Evolutionary conservation across 2,888 invertebrate genomes (phyloP), one percentile per base, ranked within the genome.

Genomic region (Microctonus brassicae): DNA sequence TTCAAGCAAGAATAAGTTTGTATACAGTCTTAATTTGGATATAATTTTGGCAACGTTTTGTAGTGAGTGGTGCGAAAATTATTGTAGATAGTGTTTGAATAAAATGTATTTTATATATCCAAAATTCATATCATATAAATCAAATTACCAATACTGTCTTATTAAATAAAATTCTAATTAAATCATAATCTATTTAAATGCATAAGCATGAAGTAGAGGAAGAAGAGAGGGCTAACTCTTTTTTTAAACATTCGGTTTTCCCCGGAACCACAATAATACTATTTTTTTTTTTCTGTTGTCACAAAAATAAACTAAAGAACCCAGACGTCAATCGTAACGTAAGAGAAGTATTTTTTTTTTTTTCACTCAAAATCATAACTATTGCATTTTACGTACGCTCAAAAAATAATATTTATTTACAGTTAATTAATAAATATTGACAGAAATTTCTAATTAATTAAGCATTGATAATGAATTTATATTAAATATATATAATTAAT

Each of bases 1-100:
- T n/a, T 17, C 10, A 24, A 22, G 39, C 20, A 17, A 61, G 61
- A 61, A 61, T 22, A 39, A 34, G 36, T 55, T 24, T 55, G 24
- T 26, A 55, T 26, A 36, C 61, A 20, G 3, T n/a, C 52, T 65
- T 22, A 53, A 65, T 34, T 65, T 65, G 64, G 64, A 65, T 33
- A 22, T 52, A 60, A 52, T 17, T 70, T 69, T 70, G 70, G 70
- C 70, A 70, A 20, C 24, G 20, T 62, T 57, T 39, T n/a, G n/a
- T n/a, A 34, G 36, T 11, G 42, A n/a, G 4, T 39, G 13, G 39
- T 22, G 22, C 3, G 4, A 5, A 24, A 52, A 63, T 55, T 55
- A 34, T 63, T 62, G n/a, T n/a, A n/a, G n/a, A n/a, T n/a, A n/a
- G n/a, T n/a, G n/a, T n/a, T n/a, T n/a, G n/a, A n/a, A n/a, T n/a